Evolutionary conservation across 2,113 vertebrate genomes (phyloP), one percentile per base, ranked within the genome.

Genomic region (Plecotus auritus): DNA sequence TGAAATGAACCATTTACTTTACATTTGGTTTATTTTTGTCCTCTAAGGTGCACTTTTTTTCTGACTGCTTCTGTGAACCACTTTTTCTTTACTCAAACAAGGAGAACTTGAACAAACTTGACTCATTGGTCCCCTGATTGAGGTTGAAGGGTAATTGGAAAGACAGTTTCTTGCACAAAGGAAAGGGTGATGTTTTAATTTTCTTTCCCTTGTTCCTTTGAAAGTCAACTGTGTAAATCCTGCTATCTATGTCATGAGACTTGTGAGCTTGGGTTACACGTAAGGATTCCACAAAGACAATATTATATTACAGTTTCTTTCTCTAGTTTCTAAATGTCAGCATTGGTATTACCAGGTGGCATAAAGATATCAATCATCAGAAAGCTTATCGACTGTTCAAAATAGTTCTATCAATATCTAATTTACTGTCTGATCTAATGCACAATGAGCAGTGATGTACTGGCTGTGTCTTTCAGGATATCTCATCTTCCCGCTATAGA

Each of bases 401-500:
- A 98, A 98, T 98, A 98, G 98, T 98, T 98, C 98, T 98, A 98
- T 98, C 98, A 98, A 98, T 99, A 99, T 98, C 98, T 98, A 98
- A 98, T 99, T 98, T 98, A 94, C 96, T 98, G 88, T 98, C 97
- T 98, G 97, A 98, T 98, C 98, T 98, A 98, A 98, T 98, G 95
- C 97, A 98, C 91, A 93, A 97, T 97, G 91, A 93, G 92, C 91
- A 82, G 91, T 95, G 76, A 66, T 91, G 42, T 96, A 97, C 92
- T 95, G 85, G 91, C 78, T 97, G 76, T 78, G 91, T 96, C 96
- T 97, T 97, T 97, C 97, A 97, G 86, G 95, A 95, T 97, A 97
- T 97, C 94, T 96, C 96, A 95, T 97, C 85, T 97, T 97, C 96
- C 97, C 92, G 97, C 56, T 96, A 51, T n/a, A 85, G 96, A 93